phyloP scores from a whole-genome alignment of 2,113 vertebrate genomes.

The Siniperca knerii region DNA sequence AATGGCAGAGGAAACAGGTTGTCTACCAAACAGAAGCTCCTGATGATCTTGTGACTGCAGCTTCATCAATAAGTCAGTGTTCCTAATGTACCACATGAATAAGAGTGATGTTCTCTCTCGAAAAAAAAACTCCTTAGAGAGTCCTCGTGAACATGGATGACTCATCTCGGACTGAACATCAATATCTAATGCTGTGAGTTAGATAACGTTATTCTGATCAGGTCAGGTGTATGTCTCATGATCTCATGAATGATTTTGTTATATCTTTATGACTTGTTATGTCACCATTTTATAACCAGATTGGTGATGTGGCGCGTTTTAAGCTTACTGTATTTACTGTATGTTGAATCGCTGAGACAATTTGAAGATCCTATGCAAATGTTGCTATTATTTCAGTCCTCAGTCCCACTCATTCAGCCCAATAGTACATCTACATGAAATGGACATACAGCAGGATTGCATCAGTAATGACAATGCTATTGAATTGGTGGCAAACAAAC shows the following conservation, averaged over 20 bases:
- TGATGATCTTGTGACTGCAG: constrained; percentile 68
- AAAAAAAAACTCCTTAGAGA: constrained; percentile 7
- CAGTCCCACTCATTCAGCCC: background rate
- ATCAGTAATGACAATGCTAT: background rate
- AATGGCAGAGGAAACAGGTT: constrained; percentile 19
- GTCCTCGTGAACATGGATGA: constrained; percentile 37
- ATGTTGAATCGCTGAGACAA: background rate
- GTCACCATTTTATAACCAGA: background rate
- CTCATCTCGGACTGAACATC: constrained; percentile 35
- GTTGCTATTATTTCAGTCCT: background rate
- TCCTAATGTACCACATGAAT: constrained; percentile 56
- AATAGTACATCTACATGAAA: background rate
- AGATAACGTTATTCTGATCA: constrained; percentile 19
- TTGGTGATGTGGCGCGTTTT: background rate
- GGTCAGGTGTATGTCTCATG: constrained; percentile 8
- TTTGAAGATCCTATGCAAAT: background rate
- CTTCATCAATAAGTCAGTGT: constrained; percentile 77
- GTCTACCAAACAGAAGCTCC: constrained; percentile 40
- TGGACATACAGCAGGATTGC: background rate
- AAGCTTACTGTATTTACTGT: background rate
- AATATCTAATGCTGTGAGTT: constrained; percentile 21
- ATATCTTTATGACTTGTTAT: background rate
- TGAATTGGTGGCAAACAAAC: background rate
- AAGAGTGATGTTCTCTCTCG: constrained; percentile 34
- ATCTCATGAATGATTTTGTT: background rate